Percentiles rank a stretch among this genome's conserved stretches.
phyloP scores from a whole-genome alignment of 1,140 invertebrate species.

The Zeugodacus cucurbitae region DNA sequence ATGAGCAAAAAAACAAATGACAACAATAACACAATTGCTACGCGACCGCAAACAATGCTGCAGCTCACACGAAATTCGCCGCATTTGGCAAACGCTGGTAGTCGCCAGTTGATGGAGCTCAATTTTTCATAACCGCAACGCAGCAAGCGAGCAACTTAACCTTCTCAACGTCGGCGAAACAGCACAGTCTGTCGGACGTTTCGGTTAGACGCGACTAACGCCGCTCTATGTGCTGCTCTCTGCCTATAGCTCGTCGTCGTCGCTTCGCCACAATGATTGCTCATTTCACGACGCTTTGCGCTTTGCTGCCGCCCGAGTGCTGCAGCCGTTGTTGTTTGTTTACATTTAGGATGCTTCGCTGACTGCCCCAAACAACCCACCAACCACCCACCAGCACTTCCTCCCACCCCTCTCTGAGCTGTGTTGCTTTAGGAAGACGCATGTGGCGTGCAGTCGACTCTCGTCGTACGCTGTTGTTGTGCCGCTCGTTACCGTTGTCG shows the following conservation, averaged over 20 bases:
- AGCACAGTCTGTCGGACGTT: not conserved
- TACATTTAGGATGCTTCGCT: not conserved
- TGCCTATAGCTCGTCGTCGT: not conserved
- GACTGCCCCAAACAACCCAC: not conserved
- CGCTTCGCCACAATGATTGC: not conserved
- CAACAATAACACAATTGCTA: not conserved
- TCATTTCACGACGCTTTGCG: not conserved
- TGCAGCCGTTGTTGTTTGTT: not conserved
- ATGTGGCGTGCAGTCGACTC: not conserved
- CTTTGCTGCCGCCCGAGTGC: not conserved
- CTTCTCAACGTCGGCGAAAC: not conserved
- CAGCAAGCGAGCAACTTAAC: not conserved
- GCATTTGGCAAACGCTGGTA: not conserved
- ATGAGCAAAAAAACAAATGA: not conserved
- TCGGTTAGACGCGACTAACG: too few relatives aligned
- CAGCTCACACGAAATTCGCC: not conserved
- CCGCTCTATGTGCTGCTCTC: not conserved
- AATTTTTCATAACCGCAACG: not conserved
- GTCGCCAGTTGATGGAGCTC: not conserved
- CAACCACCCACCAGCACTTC: not conserved
- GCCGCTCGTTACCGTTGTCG: not conserved
- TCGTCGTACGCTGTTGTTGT: not conserved
- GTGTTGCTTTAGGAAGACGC: too few relatives aligned
- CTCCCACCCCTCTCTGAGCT: too few relatives aligned
- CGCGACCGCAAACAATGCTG: not conserved